These are phyloP conservation scores for Calephelis perditalis DNA, from an alignment of 2,888 invertebrate species.

Conservation along the genomic window DNA sequence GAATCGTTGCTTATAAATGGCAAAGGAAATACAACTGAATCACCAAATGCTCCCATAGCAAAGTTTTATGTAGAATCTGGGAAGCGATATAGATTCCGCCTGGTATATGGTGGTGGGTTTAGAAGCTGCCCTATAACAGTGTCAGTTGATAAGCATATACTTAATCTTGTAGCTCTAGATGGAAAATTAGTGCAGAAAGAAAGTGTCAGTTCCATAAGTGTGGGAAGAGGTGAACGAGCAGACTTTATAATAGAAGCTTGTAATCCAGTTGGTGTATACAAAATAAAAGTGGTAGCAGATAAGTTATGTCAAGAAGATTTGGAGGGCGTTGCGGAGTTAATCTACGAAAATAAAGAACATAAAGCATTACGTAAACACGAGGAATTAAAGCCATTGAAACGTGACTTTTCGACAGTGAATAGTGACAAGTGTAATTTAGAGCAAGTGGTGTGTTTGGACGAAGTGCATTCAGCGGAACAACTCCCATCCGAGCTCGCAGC, in stretches of 20 bases:
- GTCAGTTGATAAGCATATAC: constrained; percentile 80
- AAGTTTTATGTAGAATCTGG: constrained; percentile 77
- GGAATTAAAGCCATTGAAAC: constrained; percentile 38
- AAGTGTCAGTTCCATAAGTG: constrained; percentile 73
- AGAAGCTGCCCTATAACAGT: constrained; percentile 83
- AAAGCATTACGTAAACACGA: constrained; percentile 57
- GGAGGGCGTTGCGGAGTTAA: constrained; percentile 75
- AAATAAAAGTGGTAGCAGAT: constrained; percentile 76
- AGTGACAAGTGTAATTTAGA: constrained; percentile 64
- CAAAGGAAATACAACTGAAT: constrained; percentile 66
- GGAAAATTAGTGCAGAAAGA: constrained; percentile 81
- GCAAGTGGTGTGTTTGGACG: constrained; percentile 76
- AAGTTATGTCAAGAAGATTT: constrained; percentile 67
- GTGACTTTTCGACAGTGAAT: constrained; percentile 60
- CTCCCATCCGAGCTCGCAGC: constrained; percentile 70
- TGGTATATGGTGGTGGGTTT: constrained; percentile 82
- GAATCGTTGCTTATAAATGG: constrained; percentile 82
- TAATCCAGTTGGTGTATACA: constrained; percentile 76
- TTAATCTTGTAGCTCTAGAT: constrained; percentile 84
- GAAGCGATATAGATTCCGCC: constrained; percentile 81
- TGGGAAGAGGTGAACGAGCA: constrained; percentile 85
- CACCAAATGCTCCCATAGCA: constrained; percentile 56
- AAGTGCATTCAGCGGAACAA: constrained; percentile 73
- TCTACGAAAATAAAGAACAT: constrained; percentile 46
- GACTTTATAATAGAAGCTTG: constrained; percentile 85